Evolutionary conservation across 2,888 invertebrate species (phyloP).

Genomic region (Mesorhabditis sp.): DNA sequence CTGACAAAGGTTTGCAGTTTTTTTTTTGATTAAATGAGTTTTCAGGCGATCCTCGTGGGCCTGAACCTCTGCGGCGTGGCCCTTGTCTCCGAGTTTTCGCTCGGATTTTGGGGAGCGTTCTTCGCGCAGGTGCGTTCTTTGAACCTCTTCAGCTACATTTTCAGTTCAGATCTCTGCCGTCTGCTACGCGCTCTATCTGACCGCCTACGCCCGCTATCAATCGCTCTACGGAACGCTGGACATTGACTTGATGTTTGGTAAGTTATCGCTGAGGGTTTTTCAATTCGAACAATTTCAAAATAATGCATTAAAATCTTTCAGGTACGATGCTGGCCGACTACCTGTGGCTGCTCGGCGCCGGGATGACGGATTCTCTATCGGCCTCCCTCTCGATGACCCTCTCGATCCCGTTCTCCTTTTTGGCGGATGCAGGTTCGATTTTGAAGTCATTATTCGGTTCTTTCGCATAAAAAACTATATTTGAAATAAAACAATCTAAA

Average conservation of each 20-base stretch:
- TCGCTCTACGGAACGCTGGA: slow-evolving; percentile 89
- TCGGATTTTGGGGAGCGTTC: slow-evolving; percentile 36
- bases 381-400: slow-evolving; percentile 81
- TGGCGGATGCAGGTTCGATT: slow-evolving; percentile 70
- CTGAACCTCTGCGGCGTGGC: slow-evolving; percentile 50
- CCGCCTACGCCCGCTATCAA: slow-evolving; percentile 76
- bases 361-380: slow-evolving; percentile 83
- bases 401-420: slow-evolving; percentile 82
- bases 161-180: slow-evolving; percentile 63
- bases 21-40: not conserved
- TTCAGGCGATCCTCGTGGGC: slow-evolving; percentile 42
- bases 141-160: not conserved
- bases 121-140: slow-evolving; percentile 32
- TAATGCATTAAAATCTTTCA: slow-evolving; percentile 12
- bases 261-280: slow-evolving; percentile 53
- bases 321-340: slow-evolving; percentile 87
- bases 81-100: slow-evolving; percentile 46
- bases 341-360: slow-evolving; percentile 90
- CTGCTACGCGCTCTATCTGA: slow-evolving; percentile 83
- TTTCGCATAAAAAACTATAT: not conserved
- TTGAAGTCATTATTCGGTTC: slow-evolving; percentile 59
- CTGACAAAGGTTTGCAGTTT: slow-evolving; percentile 59
- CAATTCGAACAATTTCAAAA: not conserved
- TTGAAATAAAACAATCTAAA: not conserved
- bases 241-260: slow-evolving; percentile 90